Conservation (phyloP, 2,797 vertebrate species). For the Cyclopterus lumpus region DNA sequence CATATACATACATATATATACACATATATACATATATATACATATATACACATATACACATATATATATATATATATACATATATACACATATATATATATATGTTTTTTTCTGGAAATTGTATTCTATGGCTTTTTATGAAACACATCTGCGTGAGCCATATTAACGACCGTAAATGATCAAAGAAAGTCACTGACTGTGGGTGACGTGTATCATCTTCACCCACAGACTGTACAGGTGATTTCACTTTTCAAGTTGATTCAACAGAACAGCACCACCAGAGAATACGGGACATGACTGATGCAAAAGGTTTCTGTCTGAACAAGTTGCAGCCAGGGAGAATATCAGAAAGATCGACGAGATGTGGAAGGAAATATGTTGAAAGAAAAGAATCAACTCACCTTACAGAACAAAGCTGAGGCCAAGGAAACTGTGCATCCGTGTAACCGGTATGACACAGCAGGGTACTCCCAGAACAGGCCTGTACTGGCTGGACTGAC, state of each 20-base stretch:
- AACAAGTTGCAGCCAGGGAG: conserved; percentile 2
- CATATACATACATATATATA: no score
- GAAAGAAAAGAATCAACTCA: conserved; percentile 11
- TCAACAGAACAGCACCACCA: background rate
- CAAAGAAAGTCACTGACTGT: no score
- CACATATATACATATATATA: no score
- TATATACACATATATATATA: no score
- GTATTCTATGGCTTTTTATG: no score
- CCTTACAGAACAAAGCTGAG: background rate
- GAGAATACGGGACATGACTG: conserved; percentile 17
- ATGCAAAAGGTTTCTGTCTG: conserved; percentile 15
- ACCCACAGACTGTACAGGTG: background rate
- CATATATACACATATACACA: no score
- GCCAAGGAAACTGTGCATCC: conserved; percentile 1
- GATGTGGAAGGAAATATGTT: conserved; percentile 12
- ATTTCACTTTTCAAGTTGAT: background rate
- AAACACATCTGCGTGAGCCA: no score
- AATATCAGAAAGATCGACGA: conserved; percentile 29
- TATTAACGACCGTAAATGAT: no score
- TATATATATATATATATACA: no score
- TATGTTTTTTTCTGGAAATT: no score
- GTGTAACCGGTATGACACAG: conserved; percentile 1
- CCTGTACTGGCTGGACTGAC: background rate
- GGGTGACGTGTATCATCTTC: background rate
- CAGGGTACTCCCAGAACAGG: conserved; percentile 1